Evolutionary conservation across 2,888 invertebrate genomes (phyloP), one percentile per base, ranked within the genome.

Genomic region (Drosophila fulvimacula): DNA sequence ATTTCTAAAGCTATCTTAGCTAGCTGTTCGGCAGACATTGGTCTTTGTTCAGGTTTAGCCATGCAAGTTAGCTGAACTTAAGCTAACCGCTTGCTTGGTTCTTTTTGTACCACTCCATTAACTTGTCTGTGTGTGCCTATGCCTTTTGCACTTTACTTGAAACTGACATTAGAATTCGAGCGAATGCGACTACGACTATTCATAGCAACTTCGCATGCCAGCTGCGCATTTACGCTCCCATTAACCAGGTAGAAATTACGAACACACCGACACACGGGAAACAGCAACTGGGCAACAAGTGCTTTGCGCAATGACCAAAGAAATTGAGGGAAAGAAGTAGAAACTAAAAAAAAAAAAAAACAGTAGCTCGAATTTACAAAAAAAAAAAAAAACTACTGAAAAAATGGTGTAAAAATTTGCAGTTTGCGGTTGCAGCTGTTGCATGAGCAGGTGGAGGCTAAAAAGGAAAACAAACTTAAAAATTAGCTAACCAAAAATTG

Each of bases 151-250:
- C 88, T 85, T 68, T 67, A 60, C 65, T 69, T 61, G 63, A 64
- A 64, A 69, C 88, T 79, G 86, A 78, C 86, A 78, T 85, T 82
- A 83, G 83, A 78, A 88, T 80, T 71, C 63, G 60, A 57, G 68
- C 62, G 67, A 71, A 56, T 60, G 63, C 52, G 46, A 52, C 10
- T 39, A 32, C 32, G 61, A 41, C 42, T 55, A 70, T 78, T 73
- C 57, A 62, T 52, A 74, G 70, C 67, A 77, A 78, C 81, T 78
- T 84, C 73, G 73, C 86, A 88, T 81, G 83, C 88, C 83, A 88
- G 76, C 76, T 88, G 83, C 86, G 83, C 86, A 88, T 88, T 84
- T 84, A 84, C 83, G 83, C 83, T 84, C 83, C 83, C 83, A 84
- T 84, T 84, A 84, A 78, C 88, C 81, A 81, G 76, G 63, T 72